Conservation (phyloP, 2,113 vertebrate species). For the Australoheros scitulus region DNA sequence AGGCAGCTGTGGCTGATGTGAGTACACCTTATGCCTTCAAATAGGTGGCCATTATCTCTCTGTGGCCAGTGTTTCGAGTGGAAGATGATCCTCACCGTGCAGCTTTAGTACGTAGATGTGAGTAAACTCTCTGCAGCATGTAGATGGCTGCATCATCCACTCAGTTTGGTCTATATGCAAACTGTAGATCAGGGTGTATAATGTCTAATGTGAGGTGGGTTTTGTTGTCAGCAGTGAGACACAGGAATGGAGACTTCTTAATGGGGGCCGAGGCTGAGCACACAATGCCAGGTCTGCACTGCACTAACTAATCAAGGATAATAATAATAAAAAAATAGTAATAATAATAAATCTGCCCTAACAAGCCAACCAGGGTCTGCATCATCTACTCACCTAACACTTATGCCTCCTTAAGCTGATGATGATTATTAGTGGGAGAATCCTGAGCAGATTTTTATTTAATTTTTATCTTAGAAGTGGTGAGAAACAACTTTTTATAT, state of each 20-base stretch:
- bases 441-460: no score
- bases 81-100: neutral
- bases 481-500: neutral
- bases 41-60: neutral
- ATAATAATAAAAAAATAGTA: no score
- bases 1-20: neutral
- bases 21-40: neutral
- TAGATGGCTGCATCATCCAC: no score
- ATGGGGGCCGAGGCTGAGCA: no score
- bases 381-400: neutral
- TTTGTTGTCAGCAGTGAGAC: no score
- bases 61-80: neutral
- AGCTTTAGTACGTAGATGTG: rapidly evolving
- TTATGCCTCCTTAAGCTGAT: neutral
- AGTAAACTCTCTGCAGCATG: no score
- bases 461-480: neutral
- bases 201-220: no score
- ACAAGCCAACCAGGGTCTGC: neutral
- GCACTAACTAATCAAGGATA: no score
- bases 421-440: neutral
- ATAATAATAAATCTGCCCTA: neutral
- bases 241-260: no score
- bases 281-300: no score
- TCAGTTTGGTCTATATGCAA: no score
- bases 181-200: no score